Evolutionary conservation across 1,140 invertebrate genomes (phyloP), one percentile per base, ranked within the genome.

Genomic region (Yoshiicerus persimilis): DNA sequence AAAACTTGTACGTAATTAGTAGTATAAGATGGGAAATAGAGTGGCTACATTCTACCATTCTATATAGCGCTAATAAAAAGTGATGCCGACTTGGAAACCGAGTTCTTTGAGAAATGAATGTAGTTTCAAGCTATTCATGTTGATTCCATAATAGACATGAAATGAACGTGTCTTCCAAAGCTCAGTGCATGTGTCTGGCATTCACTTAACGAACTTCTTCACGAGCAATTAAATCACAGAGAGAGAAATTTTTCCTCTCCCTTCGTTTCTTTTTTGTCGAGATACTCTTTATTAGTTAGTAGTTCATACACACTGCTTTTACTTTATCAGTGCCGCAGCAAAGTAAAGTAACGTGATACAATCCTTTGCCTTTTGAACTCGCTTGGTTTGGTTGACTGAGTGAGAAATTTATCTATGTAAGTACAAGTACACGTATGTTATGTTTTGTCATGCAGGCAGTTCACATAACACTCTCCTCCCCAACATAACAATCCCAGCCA

Each of bases 191-290:
- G 75, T 80, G 75, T 80, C 75, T 80, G 75, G 30, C 75, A 80
- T 80, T 80, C 75, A 80, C 30, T 80, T 80, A 80, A 80, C 75
- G 75, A 80, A 80, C 75, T 80, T 80, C 75, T 80, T 80, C 75
- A 80, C 75, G 75, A 80, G 75, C 75, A 80, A 80, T 80, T 80
- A 80, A 80, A 80, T 80, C 75, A 80, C 34, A 80, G 75, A 80
- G 75, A 80, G 75, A 80, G 38, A 36, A 23, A 1, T n/a, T 66
- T 66, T 66, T 25, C 62, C 62, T 34, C 38, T 80, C 75, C 23
- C 32, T 32, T 5, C 20, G 16, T 16, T 80, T 20, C 32, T 20
- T 36, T 20, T 20, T 20, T 8, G n/a, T 11, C 9, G 27, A 27
- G 64, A 13, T 66, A 66, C 64, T 27, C 66, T 70, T 16, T 70